Evolutionary conservation across 2,888 invertebrate species (phyloP), one percentile per base, ranked within the genome.

Genomic region (Mimas tiliae): DNA sequence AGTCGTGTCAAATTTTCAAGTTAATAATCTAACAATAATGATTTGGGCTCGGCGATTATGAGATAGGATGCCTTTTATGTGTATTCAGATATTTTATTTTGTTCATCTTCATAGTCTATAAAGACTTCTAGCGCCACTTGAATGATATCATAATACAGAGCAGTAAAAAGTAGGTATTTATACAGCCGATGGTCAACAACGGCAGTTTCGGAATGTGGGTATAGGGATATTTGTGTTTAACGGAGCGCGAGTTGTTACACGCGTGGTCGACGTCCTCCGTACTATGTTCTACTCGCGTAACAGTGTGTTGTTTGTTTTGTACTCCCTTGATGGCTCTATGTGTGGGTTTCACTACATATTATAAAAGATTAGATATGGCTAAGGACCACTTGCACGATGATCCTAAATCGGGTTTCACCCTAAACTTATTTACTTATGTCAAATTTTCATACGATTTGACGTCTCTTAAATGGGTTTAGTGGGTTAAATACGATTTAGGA

Each of bases 211-310:
- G 53, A 45, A 53, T 53, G 53, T 53, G 53, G 55, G 55, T 58
- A 78, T 78, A 80, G 76, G 77, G 78, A 81, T 82, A 80, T 79
- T 76, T 69, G 69, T 75, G 84, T 78, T 79, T 75, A 84, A 84
- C 79, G 83, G 77, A 73, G 71, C 82, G 79, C 38, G 64, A 69
- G 74, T 75, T 74, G 81, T 83, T 82, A 76, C 79, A 83, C 82
- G 84, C 79, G 74, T 79, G 79, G 76, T 72, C 79, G 81, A 42
- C 27, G 64, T 45, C 51, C 50, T 11, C 64, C 42, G 34, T 51
- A 51, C 52, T 48, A 58, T 65, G 48, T 52, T n/a, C n/a, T 52
- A 52, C 19, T 50, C 51, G 27, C 27, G 52, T 53, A 50, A 27
- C 27, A 9, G 42, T 42, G 8, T 62, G 45, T 27, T 51, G 63